Percentiles rank a stretch among this genome's conserved stretches.
Conservation (phyloP, 2,888 invertebrate genomes). For the Cerastis rubricosa region DNA sequence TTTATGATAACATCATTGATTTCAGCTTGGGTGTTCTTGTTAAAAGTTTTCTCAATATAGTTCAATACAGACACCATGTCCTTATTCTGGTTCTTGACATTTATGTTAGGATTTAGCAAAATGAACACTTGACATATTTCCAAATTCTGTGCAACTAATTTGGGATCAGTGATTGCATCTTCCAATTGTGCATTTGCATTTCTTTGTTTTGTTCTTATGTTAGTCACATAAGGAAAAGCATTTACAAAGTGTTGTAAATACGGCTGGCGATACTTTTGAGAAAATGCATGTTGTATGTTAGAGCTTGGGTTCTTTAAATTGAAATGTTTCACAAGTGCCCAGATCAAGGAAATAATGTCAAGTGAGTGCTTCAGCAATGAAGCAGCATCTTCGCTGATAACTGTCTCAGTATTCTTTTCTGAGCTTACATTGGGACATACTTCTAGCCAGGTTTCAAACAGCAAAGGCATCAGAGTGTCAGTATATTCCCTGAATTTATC, state of each 20-base stretch:
- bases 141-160: conserved; percentile 82
- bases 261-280: conserved; percentile 87
- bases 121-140: conserved; percentile 87
- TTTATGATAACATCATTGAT: conserved; percentile 78
- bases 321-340: conserved; percentile 83
- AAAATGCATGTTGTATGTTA: conserved; percentile 88
- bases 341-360: conserved; percentile 92
- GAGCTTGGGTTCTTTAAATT: conserved; percentile 79
- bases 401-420: conserved; percentile 84
- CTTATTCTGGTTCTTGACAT: conserved; percentile 79
- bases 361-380: conserved; percentile 92
- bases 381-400: conserved; percentile 92
- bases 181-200: conserved; percentile 72
- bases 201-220: conserved; percentile 79
- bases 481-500: conserved; percentile 92
- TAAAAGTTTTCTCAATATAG: conserved; percentile 89
- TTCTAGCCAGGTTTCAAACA: conserved; percentile 96
- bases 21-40: conserved; percentile 73
- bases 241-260: conserved; percentile 91
- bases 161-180: conserved; percentile 81
- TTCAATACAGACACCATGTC: conserved; percentile 83
- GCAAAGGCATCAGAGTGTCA: conserved; percentile 93
- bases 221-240: conserved; percentile 91
- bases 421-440: conserved; percentile 90
- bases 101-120: conserved; percentile 83